These are phyloP conservation scores for Macrostomum cliftonense DNA, from an alignment of 2,888 invertebrate species.

Conservation along the genomic window DNA sequence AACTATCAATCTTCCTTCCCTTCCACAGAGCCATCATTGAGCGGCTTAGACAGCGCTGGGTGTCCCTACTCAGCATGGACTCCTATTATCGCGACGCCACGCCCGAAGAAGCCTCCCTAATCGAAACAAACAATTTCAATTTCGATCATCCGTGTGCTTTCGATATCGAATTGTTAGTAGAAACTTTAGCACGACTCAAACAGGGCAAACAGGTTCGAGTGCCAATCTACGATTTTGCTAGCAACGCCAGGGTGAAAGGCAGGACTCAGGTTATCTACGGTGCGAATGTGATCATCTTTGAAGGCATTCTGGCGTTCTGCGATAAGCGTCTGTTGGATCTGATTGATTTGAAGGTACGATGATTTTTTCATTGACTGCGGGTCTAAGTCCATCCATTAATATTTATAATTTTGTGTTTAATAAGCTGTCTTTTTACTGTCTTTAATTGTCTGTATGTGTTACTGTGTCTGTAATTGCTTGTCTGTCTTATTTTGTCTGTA, in stretches of 20 bases:
- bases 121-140: conserved; percentile 76
- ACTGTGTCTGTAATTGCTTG: too few species aligned
- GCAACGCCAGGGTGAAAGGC: conserved; percentile 50
- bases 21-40: conserved; percentile 29
- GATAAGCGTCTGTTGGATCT: too few species aligned
- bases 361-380: too few species aligned
- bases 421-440: too few species aligned
- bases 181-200: conserved; percentile 65
- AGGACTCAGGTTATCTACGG: conserved; percentile 58
- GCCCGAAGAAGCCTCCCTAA: conserved; percentile 69
- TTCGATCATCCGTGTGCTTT: conserved; percentile 99
- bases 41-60: conserved; percentile 83
- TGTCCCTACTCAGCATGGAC: conserved; percentile 84
- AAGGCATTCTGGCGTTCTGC: conserved; percentile 76
- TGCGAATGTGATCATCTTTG: conserved; percentile 96
- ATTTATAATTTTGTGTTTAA: too few species aligned
- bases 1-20: too few species aligned
- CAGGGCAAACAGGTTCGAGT: conserved; percentile 89
- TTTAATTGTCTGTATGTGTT: too few species aligned
- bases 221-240: conserved; percentile 88
- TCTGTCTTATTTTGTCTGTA: too few species aligned
- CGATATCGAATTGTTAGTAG: conserved; percentile 72
- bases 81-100: conserved; percentile 78
- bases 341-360: too few species aligned
- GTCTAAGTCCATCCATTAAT: too few species aligned